Base-by-base conservation (phyloP, 2,888 invertebrate species). In the Prenolepis imparis region DNA sequence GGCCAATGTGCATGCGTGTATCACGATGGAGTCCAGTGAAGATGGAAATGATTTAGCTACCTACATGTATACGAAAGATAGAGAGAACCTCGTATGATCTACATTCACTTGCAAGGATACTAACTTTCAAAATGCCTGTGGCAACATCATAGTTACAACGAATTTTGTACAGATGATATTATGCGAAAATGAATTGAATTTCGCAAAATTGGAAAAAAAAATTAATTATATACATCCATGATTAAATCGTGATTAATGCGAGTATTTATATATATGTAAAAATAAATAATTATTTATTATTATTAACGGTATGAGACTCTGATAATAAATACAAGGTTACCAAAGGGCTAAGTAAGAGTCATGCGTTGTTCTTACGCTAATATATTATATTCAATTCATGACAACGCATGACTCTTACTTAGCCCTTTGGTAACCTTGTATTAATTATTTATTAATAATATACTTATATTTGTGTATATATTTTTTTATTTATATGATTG, bases 101-200 rank as follows among this genome's bases (percentile, higher is more conserved):
- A 85, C 84, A 83, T 88, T 67, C 72, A 85, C 82, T 87, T 36
- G 86, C 90, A 91, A 91, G 91, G 90, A 86, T 78, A 70, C 36
- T 36, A 28, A 15, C 41, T 12, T n/a, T 0, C 15, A 28, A 28
- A 67, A 66, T 64, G 66, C 66, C n/a, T 12, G 39, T 24, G 39
- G 52, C 24, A 9, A 72, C 8, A 1, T 52, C 8, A 1, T 52
- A 36, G 11, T 32, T 74, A 24, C 44, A 28, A 59, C 3, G 24
- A 59, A 39, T 18, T 8, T 32, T 28, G 55, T 39, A 24, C 24
- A n/a, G 15, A 61, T 32, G 32, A 61, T 5, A 24, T 61, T n/a
- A 57, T 24, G 24, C 12, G 32, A 63, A 63, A 32, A 61, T 15
- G 9, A 61, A n/a, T 44, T 39, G 4, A 48, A 8, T 36, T 12